Conservation (phyloP, 2,113 vertebrate genomes). For the Pithys albifrons region DNA sequence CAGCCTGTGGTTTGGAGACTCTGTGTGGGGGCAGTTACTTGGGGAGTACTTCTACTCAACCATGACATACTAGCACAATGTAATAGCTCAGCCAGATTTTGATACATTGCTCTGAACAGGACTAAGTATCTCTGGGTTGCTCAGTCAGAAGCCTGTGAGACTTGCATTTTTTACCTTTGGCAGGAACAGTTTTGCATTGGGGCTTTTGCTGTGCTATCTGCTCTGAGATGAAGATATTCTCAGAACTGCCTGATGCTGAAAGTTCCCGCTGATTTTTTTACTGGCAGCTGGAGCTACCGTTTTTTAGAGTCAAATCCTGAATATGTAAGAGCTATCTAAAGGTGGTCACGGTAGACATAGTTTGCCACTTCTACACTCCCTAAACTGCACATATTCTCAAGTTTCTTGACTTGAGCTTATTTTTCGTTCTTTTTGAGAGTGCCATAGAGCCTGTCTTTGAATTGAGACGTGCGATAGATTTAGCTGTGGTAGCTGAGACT, state of each 20-base stretch:
- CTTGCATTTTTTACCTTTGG: not conserved
- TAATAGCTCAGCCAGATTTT: not conserved
- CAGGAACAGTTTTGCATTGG: not conserved
- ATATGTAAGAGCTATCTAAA: not conserved
- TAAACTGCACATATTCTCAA: not conserved
- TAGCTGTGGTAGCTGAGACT: not conserved
- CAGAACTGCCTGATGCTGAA: not conserved
- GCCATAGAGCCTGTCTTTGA: not conserved
- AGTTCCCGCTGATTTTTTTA: not conserved
- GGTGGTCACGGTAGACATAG: not conserved
- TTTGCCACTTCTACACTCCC: not conserved
- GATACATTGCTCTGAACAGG: not conserved
- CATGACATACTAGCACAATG: not conserved
- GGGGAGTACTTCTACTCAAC: not conserved
- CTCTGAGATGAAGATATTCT: not conserved
- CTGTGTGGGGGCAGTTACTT: rapidly evolving
- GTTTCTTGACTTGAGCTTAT: not conserved
- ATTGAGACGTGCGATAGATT: no score
- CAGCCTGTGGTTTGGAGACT: not conserved
- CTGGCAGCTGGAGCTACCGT: not conserved
- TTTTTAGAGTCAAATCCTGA: not conserved
- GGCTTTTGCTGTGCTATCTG: not conserved
- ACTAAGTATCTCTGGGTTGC: not conserved
- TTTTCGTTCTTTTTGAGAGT: not conserved
- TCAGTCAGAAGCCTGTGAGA: not conserved